These are phyloP conservation scores for Plestiodon gilberti DNA, from an alignment of 2,113 vertebrate species.

Conservation along the genomic window DNA sequence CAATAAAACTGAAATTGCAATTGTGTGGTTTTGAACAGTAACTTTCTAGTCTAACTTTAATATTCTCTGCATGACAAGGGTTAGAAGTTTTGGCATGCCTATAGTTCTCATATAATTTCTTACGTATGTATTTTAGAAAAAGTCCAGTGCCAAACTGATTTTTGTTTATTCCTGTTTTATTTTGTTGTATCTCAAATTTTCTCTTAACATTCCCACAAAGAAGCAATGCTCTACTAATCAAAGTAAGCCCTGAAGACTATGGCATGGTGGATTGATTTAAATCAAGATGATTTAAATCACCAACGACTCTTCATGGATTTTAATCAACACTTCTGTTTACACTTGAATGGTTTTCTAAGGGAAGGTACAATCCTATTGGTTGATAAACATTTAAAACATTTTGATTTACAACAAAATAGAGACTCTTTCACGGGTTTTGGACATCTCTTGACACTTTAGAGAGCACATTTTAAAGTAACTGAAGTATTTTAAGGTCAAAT, in stretches of 20 bases:
- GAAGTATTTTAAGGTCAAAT: slow-evolving; percentile 5
- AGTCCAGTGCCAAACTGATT: neutral
- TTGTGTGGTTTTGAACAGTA: too few relatives aligned
- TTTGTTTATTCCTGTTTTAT: neutral
- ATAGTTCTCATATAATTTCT: too few relatives aligned
- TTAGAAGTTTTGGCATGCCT: too few relatives aligned
- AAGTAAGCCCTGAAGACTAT: neutral
- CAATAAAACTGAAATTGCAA: too few relatives aligned
- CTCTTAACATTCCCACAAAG: neutral
- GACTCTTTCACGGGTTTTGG: neutral
- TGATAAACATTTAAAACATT: slow-evolving; percentile 14
- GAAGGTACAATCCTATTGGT: neutral
- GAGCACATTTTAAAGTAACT: neutral
- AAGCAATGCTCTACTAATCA: slow-evolving; percentile 9
- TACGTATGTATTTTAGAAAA: neutral
- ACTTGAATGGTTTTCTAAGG: slow-evolving; percentile 1
- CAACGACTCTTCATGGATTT: slow-evolving; percentile 25
- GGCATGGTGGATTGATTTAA: slow-evolving; percentile 7
- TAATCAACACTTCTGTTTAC: slow-evolving; percentile 23
- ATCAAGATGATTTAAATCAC: slow-evolving; percentile 30
- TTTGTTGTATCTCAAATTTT: neutral
- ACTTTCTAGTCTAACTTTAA: neutral
- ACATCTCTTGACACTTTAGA: neutral
- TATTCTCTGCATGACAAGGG: neutral
- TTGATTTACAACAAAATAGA: slow-evolving; percentile 28